Evolutionary conservation across 2,113 vertebrate genomes (phyloP), one percentile per base, ranked within the genome.

Genomic region (Australoheros scitulus): DNA sequence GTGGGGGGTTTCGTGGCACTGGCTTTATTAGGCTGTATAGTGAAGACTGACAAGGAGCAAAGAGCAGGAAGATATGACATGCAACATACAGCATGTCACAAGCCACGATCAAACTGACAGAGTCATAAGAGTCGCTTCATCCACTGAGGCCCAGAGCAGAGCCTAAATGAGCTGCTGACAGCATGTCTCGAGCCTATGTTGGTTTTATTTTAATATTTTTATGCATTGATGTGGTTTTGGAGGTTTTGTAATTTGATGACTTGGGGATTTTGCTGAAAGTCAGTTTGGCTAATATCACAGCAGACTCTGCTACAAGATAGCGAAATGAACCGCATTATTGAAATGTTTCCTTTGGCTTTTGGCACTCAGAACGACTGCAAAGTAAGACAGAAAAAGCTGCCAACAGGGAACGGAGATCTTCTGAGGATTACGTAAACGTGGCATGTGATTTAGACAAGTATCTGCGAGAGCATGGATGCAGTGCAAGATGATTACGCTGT

Each of bases 371-470:
- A 56, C 36, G n/a, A 26, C 38, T 52, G 52, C 70, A 24, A 38
- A 86, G 82, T 82, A 56, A 77, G 87, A 89, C 82, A 32, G 72
- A 77, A 81, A 52, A 61, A 36, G 58, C 78, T 47, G 81, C 89
- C 86, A 76, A 34, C 17, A 1, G 91, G 79, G 88, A 87, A 29
- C n/a, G 11, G 26, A 85, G 88, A 89, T 94, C 91, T 92, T 81
- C 63, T 3, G 82, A 92, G 91, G 87, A 93, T 93, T 93, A 91
- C 87, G 68, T 88, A 89, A 89, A 92, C 41, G 83, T 79, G 91
- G 80, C 87, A 56, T 90, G 91, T 83, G 88, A 86, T 88, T 89
- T 77, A 80, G 89, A 82, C 79, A 7, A 61, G 83, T 84, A 89
- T 91, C 70, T 56, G 77, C 29, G 32, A 36, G 86, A 89, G 81